Conservation (phyloP, 2,888 invertebrate genomes). For the Himalopsyche tibetana region DNA sequence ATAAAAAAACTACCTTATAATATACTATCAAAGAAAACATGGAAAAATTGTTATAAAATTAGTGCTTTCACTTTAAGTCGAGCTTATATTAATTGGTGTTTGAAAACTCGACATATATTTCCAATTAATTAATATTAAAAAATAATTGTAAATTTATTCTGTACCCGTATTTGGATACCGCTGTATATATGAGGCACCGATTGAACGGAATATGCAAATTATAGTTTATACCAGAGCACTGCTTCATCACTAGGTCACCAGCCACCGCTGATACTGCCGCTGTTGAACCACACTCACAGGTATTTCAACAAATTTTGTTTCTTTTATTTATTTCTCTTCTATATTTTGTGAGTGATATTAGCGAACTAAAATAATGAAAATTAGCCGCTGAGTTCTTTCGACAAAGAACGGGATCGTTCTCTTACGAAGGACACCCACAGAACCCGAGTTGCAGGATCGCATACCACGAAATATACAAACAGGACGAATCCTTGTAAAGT, state of each 20-base stretch:
- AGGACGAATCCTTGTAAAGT: constrained; percentile 80
- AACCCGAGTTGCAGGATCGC: constrained; percentile 76
- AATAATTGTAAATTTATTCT: too few species aligned
- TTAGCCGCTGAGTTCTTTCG: constrained; percentile 53
- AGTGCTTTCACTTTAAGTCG: too few species aligned
- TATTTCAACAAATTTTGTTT: not conserved
- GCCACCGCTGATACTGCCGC: constrained; percentile 26
- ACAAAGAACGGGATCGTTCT: constrained; percentile 59
- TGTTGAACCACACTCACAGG: not conserved
- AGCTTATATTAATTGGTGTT: too few species aligned
- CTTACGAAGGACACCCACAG: constrained; percentile 75
- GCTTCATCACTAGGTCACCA: constrained; percentile 26
- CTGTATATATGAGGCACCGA: not conserved
- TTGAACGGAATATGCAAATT: constrained; percentile 27
- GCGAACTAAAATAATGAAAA: not conserved
- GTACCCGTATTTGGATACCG: not conserved
- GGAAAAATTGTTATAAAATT: too few species aligned
- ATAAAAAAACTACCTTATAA: too few species aligned
- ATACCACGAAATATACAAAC: constrained; percentile 79
- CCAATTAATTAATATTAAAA: too few species aligned
- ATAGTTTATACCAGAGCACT: not conserved
- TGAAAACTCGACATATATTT: too few species aligned
- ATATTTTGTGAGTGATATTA: constrained; percentile 19
- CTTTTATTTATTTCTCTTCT: not conserved
- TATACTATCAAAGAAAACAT: too few species aligned